Conservation (phyloP, 1,140 invertebrate genomes). For the Eriocheir sinensis region DNA sequence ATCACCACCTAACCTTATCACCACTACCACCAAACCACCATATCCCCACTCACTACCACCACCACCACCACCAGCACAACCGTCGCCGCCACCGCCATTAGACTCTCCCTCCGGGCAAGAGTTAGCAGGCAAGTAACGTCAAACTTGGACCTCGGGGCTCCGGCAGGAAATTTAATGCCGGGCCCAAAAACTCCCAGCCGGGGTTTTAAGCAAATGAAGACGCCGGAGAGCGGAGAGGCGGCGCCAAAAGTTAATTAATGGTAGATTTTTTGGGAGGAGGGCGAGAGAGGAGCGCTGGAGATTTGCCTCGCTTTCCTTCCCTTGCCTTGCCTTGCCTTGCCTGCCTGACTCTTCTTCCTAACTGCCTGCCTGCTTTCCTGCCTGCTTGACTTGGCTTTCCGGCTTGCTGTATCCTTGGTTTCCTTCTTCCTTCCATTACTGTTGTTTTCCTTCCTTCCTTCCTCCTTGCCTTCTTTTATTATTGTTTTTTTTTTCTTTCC, state of each 20-base stretch:
- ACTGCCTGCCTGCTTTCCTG: too few species aligned
- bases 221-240: neutral
- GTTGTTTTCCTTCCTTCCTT: too few species aligned
- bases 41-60: neutral
- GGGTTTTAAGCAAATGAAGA: conserved; percentile 74
- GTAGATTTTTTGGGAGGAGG: conserved; percentile 60
- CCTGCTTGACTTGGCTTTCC: too few species aligned
- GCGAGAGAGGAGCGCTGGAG: conserved; percentile 34
- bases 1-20: neutral
- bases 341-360: neutral
- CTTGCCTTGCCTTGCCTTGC: neutral
- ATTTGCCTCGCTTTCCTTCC: conserved; percentile 45
- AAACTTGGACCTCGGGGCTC: conserved; percentile 53
- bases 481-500: too few species aligned
- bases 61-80: neutral
- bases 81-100: conserved; percentile 54
- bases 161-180: conserved; percentile 60
- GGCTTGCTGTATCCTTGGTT: too few species aligned
- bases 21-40: neutral
- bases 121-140: conserved; percentile 60
- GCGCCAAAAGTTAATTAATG: conserved; percentile 67
- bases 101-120: conserved; percentile 51
- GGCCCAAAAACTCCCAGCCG: conserved; percentile 2
- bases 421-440: too few species aligned
- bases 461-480: too few species aligned